Evolutionary conservation across 2,113 vertebrate species (phyloP).

Genomic region (Lates calcarifer): DNA sequence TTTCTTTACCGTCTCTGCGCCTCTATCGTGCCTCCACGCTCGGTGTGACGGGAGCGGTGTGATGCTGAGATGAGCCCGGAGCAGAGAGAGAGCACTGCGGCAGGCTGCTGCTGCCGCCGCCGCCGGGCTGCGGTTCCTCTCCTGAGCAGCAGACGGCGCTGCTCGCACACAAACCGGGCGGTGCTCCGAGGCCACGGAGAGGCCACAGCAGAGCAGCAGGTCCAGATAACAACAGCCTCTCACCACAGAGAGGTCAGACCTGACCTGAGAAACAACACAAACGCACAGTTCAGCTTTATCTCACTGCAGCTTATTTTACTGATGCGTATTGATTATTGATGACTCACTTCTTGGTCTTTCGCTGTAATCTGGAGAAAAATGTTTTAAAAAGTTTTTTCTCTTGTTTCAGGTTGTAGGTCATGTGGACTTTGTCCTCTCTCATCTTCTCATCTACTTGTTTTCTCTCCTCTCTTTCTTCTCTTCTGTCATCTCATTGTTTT

Average conservation of each 20-base stretch:
- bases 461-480: background rate
- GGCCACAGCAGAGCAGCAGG: slow-evolving; percentile 6
- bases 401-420: no score
- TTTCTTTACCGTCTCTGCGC: background rate
- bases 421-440: background rate
- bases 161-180: slow-evolving; percentile 69
- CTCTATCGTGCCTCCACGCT: background rate
- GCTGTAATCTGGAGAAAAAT: background rate
- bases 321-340: background rate
- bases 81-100: slow-evolving; percentile 24
- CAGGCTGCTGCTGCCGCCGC: background rate
- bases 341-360: background rate
- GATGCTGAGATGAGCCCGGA: background rate
- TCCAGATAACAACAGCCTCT: background rate
- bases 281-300: background rate
- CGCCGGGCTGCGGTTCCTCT: slow-evolving; percentile 1
- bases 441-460: background rate
- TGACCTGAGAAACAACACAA: background rate
- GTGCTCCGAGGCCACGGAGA: background rate
- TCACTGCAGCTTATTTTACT: background rate
- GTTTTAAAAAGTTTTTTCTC: background rate
- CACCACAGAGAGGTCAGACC: slow-evolving; percentile 5
- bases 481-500: background rate
- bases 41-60: background rate
- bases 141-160: slow-evolving; percentile 70